phyloP scores from a whole-genome alignment of 2,888 invertebrate species.

The Baccha elongata region DNA sequence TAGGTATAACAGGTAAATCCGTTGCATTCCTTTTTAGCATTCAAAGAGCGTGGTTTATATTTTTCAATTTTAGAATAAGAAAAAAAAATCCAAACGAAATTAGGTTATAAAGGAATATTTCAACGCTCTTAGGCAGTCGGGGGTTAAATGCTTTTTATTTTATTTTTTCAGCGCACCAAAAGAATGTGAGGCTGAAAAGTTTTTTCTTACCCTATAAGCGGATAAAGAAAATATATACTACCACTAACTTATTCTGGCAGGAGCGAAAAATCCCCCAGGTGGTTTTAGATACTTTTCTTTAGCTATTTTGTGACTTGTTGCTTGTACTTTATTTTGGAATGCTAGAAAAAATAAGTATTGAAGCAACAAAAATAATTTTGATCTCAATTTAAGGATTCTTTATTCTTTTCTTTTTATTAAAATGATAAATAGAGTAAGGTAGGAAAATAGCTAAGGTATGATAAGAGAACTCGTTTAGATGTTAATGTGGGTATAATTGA shows the following conservation, averaged over 20 bases:
- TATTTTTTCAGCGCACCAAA: not conserved
- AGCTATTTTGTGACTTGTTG: constrained; percentile 68
- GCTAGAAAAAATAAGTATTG: not conserved
- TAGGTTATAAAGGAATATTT: constrained; percentile 59
- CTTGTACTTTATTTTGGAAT: not conserved
- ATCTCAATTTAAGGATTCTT: constrained; percentile 38
- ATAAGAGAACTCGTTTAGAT: not conserved
- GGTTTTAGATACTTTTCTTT: constrained; percentile 45
- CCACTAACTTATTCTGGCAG: constrained; percentile 30
- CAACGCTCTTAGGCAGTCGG: constrained; percentile 12
- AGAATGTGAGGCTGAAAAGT: constrained; percentile 24
- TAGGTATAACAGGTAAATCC: constrained; percentile 40
- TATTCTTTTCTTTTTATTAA: constrained; percentile 17
- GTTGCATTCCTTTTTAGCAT: constrained; percentile 49
- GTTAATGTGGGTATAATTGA: too few relatives aligned
- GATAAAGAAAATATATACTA: constrained; percentile 29
- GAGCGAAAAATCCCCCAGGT: constrained; percentile 36
- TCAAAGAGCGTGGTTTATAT: constrained; percentile 27
- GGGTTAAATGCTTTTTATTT: constrained; percentile 16
- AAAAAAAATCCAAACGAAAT: constrained; percentile 63
- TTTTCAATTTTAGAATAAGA: constrained; percentile 39
- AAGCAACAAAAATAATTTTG: constrained; percentile 46
- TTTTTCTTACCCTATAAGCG: constrained; percentile 28
- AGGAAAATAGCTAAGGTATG: too few relatives aligned
- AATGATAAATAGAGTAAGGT: constrained; percentile 14